Evolutionary conservation across 1,140 invertebrate species (phyloP), one percentile per base, ranked within the genome.

Genomic region (Tribolium castaneum): DNA sequence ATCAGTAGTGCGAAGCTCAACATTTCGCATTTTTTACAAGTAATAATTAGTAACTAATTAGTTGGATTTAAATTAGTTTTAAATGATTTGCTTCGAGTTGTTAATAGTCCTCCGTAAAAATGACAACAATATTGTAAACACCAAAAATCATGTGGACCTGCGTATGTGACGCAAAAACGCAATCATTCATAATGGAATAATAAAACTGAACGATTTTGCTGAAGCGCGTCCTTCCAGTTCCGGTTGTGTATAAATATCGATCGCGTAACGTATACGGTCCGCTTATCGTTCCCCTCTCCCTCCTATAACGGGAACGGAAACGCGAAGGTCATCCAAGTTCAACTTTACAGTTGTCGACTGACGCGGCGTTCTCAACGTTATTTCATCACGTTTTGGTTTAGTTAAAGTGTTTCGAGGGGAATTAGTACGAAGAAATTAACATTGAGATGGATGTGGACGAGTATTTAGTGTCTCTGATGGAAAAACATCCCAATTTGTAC

Each of bases 301-400:
- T 59, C 54, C 54, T 59, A 30, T 66, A 66, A 66, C 59, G 59
- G 25, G 12, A 66, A 66, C 59, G 59, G 59, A 66, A 66, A 66
- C 59, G 59, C 34, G 30, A 66, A 66, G 59, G 59, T 66, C 59
- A 35, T 66, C 1, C 54, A 2, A 66, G 30, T 35, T 35, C 25
- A 66, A 66, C 59, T 19, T 59, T 59, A 59, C 22, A 59, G 59
- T 66, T 66, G 39, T 45, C 39, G 39, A 66, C 5, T 12, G 30
- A 66, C 54, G 59, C 10, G 0, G 59, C 10, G 13, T 30, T 59
- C 54, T 10, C 59, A n/a, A 66, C 10, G 10, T 22, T 3, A 25
- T 10, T 22, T 16, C 19, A n/a, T 59, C 5, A 54, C 12, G 9
- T 54, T 54, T 16, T 13, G 19, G 25, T 9, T 16, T 59, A n/a